Evolutionary conservation across 2,797 vertebrate species (phyloP), one percentile per base, ranked within the genome.

Genomic region (Cynodonichthys magdalenae): DNA sequence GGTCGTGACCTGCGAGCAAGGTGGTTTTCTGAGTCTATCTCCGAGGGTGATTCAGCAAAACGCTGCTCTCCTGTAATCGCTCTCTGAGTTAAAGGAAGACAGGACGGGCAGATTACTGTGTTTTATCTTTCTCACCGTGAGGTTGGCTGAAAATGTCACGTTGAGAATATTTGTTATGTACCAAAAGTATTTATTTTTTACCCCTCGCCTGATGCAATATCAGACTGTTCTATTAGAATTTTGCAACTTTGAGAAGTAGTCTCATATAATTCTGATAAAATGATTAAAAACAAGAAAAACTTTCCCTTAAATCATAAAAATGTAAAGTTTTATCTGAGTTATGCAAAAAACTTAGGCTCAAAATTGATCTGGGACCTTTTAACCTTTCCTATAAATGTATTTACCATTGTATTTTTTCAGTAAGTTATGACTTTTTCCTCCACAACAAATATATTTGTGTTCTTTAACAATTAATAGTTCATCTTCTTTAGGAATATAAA

Each of bases 41-140:
- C 82, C 59, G 29, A 65, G 46, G 59, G 66, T 89, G 80, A 90
- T 79, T 92, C 82, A 84, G 81, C 86, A 87, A 79, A 85, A 82
- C 20, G 58, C 27, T 9, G 20, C 34, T 45, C 27, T 31, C 50
- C 39, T 77, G 27, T 56, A 51, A 75, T 27, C 17, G 49, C 6
- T 54, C 27, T 65, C 12, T 5, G 36, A 18, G 34, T 77, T 39
- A 27, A 63, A 59, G 53, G 42, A 17, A 48, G 44, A 55, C 14
- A 0, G 42, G 52, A 34, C 41, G 18, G 15, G 47, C 24, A 42
- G 55, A 56, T 62, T 53, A 53, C 39, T 41, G 48, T 28, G 15
- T 65, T 80, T 60, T 49, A 61, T 53, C 5, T 3, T 6, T 63
- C 41, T 50, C 19, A 5, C 66, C 54, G 47, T 46, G 53, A 66